Evolutionary conservation across 2,797 vertebrate genomes (phyloP), one percentile per base, ranked within the genome.

Genomic region (Gallinago nigripennis): DNA sequence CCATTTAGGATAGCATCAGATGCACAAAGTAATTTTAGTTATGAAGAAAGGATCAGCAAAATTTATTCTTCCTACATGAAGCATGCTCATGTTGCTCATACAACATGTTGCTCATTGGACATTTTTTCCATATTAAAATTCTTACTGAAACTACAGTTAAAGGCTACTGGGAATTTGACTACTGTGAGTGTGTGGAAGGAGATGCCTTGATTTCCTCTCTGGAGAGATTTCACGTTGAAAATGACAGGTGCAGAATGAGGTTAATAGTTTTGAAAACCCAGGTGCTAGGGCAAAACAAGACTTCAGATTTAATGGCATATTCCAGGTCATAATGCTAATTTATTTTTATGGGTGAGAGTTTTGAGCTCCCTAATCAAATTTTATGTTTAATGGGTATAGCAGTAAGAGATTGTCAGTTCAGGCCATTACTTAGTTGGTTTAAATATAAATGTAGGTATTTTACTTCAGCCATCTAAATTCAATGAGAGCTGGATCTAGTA

Each of bases 1-100:
- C 35, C 37, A 82, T 73, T 95, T 70, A 75, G 76, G 78, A 58
- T 63, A 78, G 81, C 90, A 94, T 90, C 91, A 71, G 68, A 66
- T 85, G 45, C 46, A 71, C 64, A 68, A 39, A 71, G 81, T 54
- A n/a, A 80, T 80, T 78, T 63, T 61, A 70, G 41, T 63, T 79
- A 1, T 14, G 35, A 75, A 70, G 83, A 69, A 72, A 60, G 20
- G 31, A 88, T 80, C 68, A 86, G 60, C 71, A 86, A 73, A 90
- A 80, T 43, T 82, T 61, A 8, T 76, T 61, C 31, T 63, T 86
- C 31, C 75, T 61, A 7, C 15, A 30, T 35, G 35, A 82, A 82
- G 41, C 21, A 6, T 20, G 4, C 25, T 80, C 24, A 37, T 37
- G 37, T 80, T 80, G 31, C 15, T 91, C 9, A 9, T 1, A 69